Evolutionary conservation across 2,888 invertebrate genomes (phyloP).

Genomic region (Drosophila neotestacea): DNA sequence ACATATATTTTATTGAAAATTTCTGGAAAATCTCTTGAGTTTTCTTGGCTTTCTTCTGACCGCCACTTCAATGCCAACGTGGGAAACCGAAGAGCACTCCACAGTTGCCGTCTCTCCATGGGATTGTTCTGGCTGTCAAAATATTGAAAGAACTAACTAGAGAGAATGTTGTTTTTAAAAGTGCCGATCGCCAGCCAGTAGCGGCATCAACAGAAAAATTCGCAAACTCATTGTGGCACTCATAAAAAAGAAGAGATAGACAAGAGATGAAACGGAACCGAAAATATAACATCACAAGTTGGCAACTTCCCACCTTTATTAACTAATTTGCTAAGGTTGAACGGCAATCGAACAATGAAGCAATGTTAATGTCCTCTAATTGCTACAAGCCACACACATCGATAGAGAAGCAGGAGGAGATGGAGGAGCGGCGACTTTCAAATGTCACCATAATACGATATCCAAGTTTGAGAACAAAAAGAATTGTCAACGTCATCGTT

Average conservation of each 20-base stretch:
- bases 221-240: constrained; percentile 71
- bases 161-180: constrained; percentile 40
- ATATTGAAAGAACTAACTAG: constrained; percentile 59
- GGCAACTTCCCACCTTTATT: constrained; percentile 81
- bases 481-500: constrained; percentile 68
- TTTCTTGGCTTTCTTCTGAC: constrained; percentile 39
- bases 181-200: constrained; percentile 37
- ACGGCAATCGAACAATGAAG: constrained; percentile 49
- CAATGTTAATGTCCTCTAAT: constrained; percentile 68
- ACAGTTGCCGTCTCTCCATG: constrained; percentile 56
- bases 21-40: constrained; percentile 1
- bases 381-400: constrained; percentile 56
- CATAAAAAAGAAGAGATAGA: constrained; percentile 30
- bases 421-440: constrained; percentile 52
- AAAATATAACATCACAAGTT: constrained; percentile 50
- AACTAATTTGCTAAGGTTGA: constrained; percentile 77
- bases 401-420: not conserved
- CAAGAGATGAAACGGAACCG: constrained; percentile 42
- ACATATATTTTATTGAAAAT: not conserved
- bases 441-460: constrained; percentile 70
- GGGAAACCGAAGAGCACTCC: constrained; percentile 53
- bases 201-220: constrained; percentile 46
- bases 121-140: constrained; percentile 75
- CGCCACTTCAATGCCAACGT: constrained; percentile 50
- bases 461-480: constrained; percentile 40